Base-by-base conservation (phyloP, 2,113 vertebrate species). In the Coturnix japonica region DNA sequence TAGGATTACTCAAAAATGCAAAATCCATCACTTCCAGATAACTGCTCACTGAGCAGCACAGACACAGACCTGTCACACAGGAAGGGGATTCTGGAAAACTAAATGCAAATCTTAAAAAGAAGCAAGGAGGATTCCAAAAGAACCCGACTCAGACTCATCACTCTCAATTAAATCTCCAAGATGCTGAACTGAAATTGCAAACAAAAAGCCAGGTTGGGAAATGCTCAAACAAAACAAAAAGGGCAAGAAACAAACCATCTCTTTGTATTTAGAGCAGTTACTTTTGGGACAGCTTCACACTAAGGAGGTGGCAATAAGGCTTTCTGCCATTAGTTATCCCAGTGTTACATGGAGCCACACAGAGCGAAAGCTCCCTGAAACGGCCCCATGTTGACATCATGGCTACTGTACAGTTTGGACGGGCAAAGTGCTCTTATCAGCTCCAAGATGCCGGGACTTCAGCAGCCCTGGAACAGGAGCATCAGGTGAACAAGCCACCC, bases 401-500 rank as follows among this genome's bases (percentile, higher is more conserved):
- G 23, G 79, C 75, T 53, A 26, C n/a, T 13, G 67, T 11, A 33
- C 22, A 19, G 80, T 22, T 65, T 30, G 72, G 83, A 56, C 83
- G 82, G 83, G 91, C 85, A 35, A 28, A 64, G 61, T 16, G 46
- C 64, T 87, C 61, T 89, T 73, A 92, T 78, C 80, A 16, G 13
- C 91, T 89, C 64, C 63, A 28, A 88, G 87, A 92, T 18, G 25
- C 81, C 79, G 10, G n/a, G 69, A 87, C 87, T 90, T 81, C 67
- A 77, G 91, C 88, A 18, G 51, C 1, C 43, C 51, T 25, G 79
- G 81, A 90, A 90, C 37, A 83, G 31, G 87, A 59, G 81, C 84
- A 92, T 96, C 93, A 94, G 93, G 95, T 96, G 94, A 95, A 95
- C 63, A 94, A 94, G 95, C 81, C 87, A 85, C 51, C 39, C 53